Conservation (phyloP, 2,888 invertebrate genomes). For the Mechanitis mazaeus region DNA sequence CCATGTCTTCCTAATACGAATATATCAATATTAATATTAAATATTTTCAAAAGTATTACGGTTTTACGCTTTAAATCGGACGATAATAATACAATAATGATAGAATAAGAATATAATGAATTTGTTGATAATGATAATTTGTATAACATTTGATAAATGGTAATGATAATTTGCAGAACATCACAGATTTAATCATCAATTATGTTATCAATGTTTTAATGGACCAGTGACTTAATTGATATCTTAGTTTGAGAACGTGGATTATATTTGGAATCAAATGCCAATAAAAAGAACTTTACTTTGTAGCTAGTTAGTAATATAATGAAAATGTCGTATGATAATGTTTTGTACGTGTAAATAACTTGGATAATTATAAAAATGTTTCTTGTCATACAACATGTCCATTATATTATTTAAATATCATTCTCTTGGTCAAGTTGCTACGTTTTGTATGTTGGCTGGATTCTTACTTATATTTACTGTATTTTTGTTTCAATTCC, state of each 20-base stretch:
- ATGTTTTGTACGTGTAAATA: neutral
- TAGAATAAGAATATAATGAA: constrained; percentile 36
- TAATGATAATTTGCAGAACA: constrained; percentile 28
- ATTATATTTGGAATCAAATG: neutral
- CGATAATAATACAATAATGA: constrained; percentile 46
- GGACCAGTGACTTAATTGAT: constrained; percentile 39
- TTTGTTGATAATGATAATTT: constrained; percentile 38
- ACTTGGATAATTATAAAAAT: neutral
- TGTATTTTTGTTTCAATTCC: neutral
- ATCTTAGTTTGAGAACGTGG: constrained; percentile 5
- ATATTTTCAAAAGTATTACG: constrained; percentile 65
- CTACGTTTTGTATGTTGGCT: neutral
- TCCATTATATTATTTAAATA: constrained; percentile 17
- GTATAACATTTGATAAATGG: constrained; percentile 29
- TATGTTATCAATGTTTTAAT: constrained; percentile 32
- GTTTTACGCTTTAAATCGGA: constrained; percentile 71
- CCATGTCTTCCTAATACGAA: constrained; percentile 52
- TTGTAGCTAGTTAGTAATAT: constrained; percentile 1
- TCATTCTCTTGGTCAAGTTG: no score
- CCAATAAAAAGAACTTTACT: neutral
- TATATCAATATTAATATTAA: constrained; percentile 29
- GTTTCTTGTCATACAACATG: constrained; percentile 18
- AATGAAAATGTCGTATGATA: constrained; percentile 20
- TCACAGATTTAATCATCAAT: constrained; percentile 44
- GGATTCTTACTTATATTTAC: neutral